Conservation (phyloP, 2,797 vertebrate genomes). For the Bovichtus variegatus region DNA sequence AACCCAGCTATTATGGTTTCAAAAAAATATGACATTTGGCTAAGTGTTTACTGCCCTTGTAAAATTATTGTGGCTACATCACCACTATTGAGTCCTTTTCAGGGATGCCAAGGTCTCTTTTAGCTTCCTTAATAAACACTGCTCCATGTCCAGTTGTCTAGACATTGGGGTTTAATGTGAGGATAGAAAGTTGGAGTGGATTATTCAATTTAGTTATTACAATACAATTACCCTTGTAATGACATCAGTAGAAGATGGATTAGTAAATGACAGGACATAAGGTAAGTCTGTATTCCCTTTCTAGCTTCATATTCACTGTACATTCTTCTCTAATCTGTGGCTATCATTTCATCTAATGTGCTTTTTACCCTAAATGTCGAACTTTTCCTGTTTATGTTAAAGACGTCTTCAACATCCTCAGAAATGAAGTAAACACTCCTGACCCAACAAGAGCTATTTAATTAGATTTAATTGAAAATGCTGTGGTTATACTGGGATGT, state of each 20-base stretch:
- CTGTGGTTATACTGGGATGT: conserved; percentile 7
- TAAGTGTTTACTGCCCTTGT: conserved; percentile 64
- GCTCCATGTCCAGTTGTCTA: conserved; percentile 60
- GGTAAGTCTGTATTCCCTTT: neutral
- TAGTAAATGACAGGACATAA: conserved; percentile 12
- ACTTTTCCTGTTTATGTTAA: neutral
- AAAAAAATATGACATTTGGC: conserved; percentile 63
- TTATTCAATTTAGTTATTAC: conserved; percentile 50
- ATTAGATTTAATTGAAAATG: conserved; percentile 15
- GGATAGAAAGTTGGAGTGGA: conserved; percentile 39
- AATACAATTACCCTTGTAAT: conserved; percentile 15
- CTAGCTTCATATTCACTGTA: neutral
- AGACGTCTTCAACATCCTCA: neutral
- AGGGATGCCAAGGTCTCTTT: conserved; percentile 60
- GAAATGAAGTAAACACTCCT: neutral
- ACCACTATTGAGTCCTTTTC: conserved; percentile 42
- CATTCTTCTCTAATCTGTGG: neutral
- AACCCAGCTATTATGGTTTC: conserved; percentile 39
- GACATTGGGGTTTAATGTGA: conserved; percentile 58
- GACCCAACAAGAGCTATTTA: neutral
- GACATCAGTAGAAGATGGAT: conserved; percentile 2
- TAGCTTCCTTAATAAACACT: conserved; percentile 59
- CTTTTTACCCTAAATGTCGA: neutral
- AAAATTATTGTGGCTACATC: conserved; percentile 65
- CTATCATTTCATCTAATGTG: neutral